Conservation (phyloP, 2,888 invertebrate species). For the Nesidiocoris tenuis region DNA sequence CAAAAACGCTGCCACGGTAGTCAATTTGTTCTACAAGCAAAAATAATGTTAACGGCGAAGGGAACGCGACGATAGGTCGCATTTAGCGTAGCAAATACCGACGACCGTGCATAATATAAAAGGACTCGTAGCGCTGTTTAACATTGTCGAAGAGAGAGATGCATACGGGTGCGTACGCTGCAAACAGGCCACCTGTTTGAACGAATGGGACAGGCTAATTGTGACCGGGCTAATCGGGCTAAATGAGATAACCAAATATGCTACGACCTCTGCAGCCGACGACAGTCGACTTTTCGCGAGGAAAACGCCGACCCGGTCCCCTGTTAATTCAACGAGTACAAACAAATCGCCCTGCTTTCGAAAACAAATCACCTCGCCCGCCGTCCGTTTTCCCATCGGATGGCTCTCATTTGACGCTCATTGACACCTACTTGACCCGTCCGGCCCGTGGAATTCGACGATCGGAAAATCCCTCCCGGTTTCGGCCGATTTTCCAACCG, state of each 20-base stretch:
- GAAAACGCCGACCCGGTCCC: neutral
- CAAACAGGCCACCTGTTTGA: conserved; percentile 25
- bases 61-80: no score
- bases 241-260: conserved; percentile 38
- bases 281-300: neutral
- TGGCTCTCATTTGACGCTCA: conserved; percentile 18
- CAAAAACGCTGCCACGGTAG: no score
- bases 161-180: no score
- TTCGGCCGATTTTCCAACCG: neutral
- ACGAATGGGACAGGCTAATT: conserved; percentile 21
- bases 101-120: no score
- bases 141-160: no score
- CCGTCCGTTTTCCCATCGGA: neutral
- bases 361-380: neutral
- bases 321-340: conserved; percentile 33
- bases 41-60: no score
- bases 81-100: no score
- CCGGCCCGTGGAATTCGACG: conserved; percentile 14
- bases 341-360: neutral
- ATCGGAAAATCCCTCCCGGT: neutral
- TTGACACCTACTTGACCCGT: conserved; percentile 31
- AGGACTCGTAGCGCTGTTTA: no score
- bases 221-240: conserved; percentile 32
- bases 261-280: neutral
- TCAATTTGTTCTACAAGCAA: no score